Evolutionary conservation across 2,797 vertebrate species (phyloP).

Genomic region (Nyctalus aviator): DNA sequence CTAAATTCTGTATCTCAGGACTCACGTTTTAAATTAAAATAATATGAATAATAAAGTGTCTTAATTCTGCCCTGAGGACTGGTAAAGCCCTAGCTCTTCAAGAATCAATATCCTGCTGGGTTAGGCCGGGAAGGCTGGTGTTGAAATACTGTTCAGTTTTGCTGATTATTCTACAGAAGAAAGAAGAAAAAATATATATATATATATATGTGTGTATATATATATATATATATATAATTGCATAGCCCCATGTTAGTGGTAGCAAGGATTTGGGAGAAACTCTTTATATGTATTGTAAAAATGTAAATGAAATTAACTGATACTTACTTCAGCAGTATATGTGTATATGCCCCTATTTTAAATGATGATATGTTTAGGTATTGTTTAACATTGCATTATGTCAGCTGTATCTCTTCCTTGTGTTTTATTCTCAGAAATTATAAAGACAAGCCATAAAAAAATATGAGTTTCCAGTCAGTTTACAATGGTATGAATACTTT

Average conservation of each 20-base stretch:
- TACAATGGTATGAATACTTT: neutral
- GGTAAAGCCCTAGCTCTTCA: neutral
- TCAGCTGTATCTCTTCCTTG: neutral
- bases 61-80: neutral
- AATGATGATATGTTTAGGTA: neutral
- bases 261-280: neutral
- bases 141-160: neutral
- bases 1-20: neutral
- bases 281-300: neutral
- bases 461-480: neutral
- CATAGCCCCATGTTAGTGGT: neutral
- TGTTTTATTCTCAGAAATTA: neutral
- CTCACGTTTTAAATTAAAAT: constrained; percentile 19
- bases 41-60: neutral
- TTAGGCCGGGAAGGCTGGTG: neutral
- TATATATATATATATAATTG: neutral
- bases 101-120: neutral
- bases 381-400: neutral
- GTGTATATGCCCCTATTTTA: neutral
- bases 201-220: neutral
- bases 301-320: constrained; percentile 7
- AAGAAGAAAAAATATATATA: neutral
- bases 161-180: neutral
- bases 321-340: neutral
- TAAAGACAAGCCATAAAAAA: neutral